These are phyloP conservation scores for Pangasius macronema DNA, from an alignment of 2,797 vertebrate genomes.

Conservation along the genomic window DNA sequence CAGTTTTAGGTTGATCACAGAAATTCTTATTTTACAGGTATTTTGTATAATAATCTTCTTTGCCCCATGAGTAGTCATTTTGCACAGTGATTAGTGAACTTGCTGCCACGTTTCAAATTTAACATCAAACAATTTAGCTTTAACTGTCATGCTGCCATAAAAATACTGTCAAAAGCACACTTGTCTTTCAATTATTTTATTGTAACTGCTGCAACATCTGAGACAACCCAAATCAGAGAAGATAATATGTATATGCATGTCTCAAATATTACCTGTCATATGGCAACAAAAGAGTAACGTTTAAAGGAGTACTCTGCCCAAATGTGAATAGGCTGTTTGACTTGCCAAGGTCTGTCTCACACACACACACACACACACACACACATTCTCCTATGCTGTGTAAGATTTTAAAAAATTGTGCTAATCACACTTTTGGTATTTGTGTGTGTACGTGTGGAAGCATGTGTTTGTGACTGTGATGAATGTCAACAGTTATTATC, in stretches of 20 bases:
- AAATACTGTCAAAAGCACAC: not conserved
- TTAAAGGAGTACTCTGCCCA: not conserved
- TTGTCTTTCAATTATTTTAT: not conserved
- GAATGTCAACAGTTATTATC: conserved; percentile 4
- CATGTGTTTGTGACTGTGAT: not conserved
- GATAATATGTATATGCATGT: not conserved
- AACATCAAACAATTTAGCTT: not conserved
- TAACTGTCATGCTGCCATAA: not conserved
- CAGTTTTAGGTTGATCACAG: not conserved
- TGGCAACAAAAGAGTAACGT: not conserved
- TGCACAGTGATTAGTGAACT: not conserved
- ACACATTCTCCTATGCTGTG: not conserved
- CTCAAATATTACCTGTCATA: not conserved
- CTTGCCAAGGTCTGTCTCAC: not conserved
- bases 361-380: not conserved
- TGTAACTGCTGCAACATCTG: not conserved
- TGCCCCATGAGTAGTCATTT: not conserved
- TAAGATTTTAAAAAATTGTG: not conserved
- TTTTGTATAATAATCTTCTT: not conserved
- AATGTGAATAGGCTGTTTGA: not conserved
- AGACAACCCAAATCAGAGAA: not conserved
- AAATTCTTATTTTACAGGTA: not conserved
- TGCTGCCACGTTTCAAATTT: not conserved
- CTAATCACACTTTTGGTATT: not conserved
- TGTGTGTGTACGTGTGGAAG: not conserved